A percentile compares a stretch with the other conserved stretches of the same genome.
phyloP scores from a whole-genome alignment of 2,113 vertebrate species.

The Phrynocephalus versicolor region DNA sequence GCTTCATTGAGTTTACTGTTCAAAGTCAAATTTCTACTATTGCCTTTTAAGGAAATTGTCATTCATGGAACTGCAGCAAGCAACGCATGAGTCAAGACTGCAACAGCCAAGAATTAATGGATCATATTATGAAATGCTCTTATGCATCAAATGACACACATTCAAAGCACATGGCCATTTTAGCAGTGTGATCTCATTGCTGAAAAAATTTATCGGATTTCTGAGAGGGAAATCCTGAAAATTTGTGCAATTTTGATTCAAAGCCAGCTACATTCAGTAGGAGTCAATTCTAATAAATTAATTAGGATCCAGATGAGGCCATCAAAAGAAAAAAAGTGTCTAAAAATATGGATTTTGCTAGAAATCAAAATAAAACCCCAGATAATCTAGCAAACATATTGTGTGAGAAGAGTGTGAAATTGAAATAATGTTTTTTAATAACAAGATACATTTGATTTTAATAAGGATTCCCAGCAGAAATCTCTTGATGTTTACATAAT shows the following conservation, averaged over 20 bases:
- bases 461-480: slow-evolving; percentile 29
- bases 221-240: background rate
- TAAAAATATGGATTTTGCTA: background rate
- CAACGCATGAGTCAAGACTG: slow-evolving; percentile 41
- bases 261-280: slow-evolving; percentile 4
- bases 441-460: slow-evolving; percentile 19
- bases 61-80: background rate
- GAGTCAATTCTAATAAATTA: slow-evolving; percentile 1
- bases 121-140: background rate
- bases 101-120: background rate
- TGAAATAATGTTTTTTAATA: slow-evolving; percentile 8
- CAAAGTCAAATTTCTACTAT: slow-evolving; percentile 10
- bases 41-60: slow-evolving; percentile 59
- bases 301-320: background rate
- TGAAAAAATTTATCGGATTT: slow-evolving; percentile 1
- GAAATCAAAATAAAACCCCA: background rate
- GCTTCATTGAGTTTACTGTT: background rate
- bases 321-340: background rate
- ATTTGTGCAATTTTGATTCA: background rate
- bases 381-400: background rate
- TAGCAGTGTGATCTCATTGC: slow-evolving; percentile 22
- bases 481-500: slow-evolving; percentile 37
- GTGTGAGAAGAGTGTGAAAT: background rate
- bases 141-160: background rate
- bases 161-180: slow-evolving; percentile 45